Conservation (phyloP, 2,113 vertebrate genomes). For the Triplophysa dalaica region DNA sequence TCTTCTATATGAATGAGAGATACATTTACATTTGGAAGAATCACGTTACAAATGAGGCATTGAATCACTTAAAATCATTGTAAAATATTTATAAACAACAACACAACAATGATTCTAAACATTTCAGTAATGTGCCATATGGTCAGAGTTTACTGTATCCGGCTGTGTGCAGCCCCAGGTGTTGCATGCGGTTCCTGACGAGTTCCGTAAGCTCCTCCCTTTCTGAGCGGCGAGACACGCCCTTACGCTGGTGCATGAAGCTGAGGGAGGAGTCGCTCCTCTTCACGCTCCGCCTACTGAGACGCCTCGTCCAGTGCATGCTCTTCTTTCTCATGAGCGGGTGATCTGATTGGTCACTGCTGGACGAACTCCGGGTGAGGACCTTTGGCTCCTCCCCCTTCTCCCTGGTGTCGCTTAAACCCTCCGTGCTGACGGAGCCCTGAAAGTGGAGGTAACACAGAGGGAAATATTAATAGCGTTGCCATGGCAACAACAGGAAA, state of each 20-base stretch:
- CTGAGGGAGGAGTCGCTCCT: constrained; percentile 79
- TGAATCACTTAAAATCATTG: no score
- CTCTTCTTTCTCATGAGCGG: constrained; percentile 86
- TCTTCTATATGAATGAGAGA: constrained; percentile 77
- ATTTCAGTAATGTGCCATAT: constrained; percentile 5
- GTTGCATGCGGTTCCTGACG: constrained; percentile 93
- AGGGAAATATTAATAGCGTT: background rate
- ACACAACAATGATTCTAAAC: no score
- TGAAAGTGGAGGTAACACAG: constrained; percentile 62
- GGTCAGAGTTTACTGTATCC: constrained; percentile 80
- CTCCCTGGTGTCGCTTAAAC: constrained; percentile 88
- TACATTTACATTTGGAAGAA: no score
- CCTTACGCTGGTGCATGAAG: constrained; percentile 84
- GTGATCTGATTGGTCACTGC: constrained; percentile 81
- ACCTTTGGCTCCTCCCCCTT: constrained; percentile 74
- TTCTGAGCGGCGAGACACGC: constrained; percentile 86
- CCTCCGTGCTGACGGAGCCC: constrained; percentile 85
- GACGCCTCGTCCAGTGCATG: constrained; percentile 90
- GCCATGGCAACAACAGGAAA: background rate
- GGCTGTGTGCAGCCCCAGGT: constrained; percentile 87
- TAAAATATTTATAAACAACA: no score
- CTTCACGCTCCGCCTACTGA: constrained; percentile 83
- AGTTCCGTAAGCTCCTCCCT: constrained; percentile 91
- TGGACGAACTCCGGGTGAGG: constrained; percentile 75
- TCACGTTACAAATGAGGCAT: no score